Evolutionary conservation across 2,888 invertebrate species (phyloP).

Genomic region (Erebia aethiops): DNA sequence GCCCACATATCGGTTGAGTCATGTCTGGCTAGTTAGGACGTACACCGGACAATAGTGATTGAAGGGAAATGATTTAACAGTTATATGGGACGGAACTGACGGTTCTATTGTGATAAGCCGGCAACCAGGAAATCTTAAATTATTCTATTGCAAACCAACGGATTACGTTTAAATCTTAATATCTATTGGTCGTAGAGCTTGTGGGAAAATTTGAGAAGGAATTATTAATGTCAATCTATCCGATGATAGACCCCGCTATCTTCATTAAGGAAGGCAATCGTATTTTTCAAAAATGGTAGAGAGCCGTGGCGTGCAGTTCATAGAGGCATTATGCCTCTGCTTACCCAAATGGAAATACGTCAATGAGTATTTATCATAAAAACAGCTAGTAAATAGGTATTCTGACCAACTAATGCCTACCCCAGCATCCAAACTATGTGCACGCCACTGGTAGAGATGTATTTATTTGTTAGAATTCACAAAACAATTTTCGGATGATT

Average conservation of each 20-base stretch:
- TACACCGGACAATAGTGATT: conserved; percentile 48
- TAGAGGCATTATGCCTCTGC: no score
- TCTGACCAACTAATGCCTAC: no score
- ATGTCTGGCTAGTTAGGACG: conserved; percentile 50
- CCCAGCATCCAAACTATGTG: no score
- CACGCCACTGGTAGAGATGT: no score
- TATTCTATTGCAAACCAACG: conserved; percentile 55
- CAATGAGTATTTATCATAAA: no score
- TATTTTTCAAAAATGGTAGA: not conserved
- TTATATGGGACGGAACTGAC: conserved; percentile 54
- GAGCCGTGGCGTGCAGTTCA: no score
- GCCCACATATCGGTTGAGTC: conserved; percentile 55
- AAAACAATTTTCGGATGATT: no score
- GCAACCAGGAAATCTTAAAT: conserved; percentile 55
- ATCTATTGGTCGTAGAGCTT: conserved; percentile 27
- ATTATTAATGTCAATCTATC: not conserved
- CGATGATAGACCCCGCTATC: not conserved
- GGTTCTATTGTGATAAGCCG: conserved; percentile 55
- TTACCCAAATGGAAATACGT: no score
- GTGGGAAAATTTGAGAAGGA: conserved; percentile 7
- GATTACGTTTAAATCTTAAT: conserved; percentile 49
- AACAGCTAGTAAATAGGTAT: no score
- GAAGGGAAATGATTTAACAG: conserved; percentile 57
- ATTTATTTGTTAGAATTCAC: no score
- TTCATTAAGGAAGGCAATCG: not conserved